Base-by-base conservation (phyloP, 2,113 vertebrate species). In the Motacilla tschutschensis region DNA sequence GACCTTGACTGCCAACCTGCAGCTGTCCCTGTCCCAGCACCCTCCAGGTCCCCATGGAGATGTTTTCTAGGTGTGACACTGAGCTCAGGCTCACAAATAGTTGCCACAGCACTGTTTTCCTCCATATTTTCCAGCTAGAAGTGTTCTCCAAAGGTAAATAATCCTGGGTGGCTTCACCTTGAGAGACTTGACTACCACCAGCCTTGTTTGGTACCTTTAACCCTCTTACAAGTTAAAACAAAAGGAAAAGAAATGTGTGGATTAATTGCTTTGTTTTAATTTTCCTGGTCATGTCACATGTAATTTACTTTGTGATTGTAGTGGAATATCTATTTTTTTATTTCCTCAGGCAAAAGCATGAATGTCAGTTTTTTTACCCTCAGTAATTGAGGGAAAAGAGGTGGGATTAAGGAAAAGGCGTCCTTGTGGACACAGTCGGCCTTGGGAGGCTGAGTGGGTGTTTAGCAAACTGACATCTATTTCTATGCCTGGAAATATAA, bases 401-500 rank as follows among this genome's bases (percentile, higher is more conserved):
- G 74, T 31, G 74, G 24, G 60, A 20, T 35, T 65, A 28, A 85
- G 62, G 57, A 62, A 9, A 12, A 71, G 31, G 64, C 58, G 64
- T 83, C 87, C 75, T 31, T 31, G 63, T 1, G 11, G 78, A 24
- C 70, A 74, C 17, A 1, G 48, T 10, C 2, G 3, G 70, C 62
- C 75, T 38, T 8, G 4, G 55, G 72, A 74, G 53, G 58, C 41
- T 2, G 1, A 55, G 59, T 26, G 71, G 59, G 36, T 25, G 3
- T 59, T n/a, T 62, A 9, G 35, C 69, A 88, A 95, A 95, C 96
- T 96, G 96, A 93, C 95, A 95, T 91, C 93, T 74, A 90, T 95
- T 73, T 91, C 90, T 97, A 51, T 96, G 96, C 96, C 96, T 97
- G 94, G 95, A 95, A 96, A 97, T 95, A 91, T 17, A 91, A 96